A percentile compares a stretch with the other conserved stretches of the same genome.
Conservation (phyloP, 2,113 vertebrate species). For the Pollimyrus isidori region DNA sequence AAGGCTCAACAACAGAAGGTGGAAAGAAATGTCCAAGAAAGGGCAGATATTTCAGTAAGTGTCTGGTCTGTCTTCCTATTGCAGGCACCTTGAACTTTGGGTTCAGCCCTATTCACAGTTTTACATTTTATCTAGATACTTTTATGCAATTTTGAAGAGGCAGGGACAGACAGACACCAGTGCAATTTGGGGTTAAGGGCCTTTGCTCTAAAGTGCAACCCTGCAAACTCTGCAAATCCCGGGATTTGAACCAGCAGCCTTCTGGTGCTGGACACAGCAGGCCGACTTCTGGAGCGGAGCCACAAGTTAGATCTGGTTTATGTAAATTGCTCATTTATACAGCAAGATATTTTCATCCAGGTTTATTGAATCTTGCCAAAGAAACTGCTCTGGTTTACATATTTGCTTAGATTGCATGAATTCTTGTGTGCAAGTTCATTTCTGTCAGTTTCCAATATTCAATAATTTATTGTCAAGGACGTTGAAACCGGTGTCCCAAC, state of each 20-base stretch:
- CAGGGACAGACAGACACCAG: background rate
- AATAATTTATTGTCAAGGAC: background rate
- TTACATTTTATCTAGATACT: background rate
- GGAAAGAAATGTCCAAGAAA: background rate
- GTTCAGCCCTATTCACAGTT: background rate
- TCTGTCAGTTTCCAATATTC: background rate
- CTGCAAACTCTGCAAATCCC: background rate
- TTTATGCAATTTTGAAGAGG: background rate
- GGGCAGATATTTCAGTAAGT: background rate
- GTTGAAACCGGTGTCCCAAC: background rate
- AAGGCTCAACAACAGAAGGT: background rate
- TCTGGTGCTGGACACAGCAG: background rate
- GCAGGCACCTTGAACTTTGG: background rate
- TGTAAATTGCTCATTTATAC: background rate
- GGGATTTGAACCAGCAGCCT: background rate
- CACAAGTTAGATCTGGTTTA: background rate
- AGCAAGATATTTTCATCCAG: background rate
- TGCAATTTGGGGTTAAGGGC: background rate
- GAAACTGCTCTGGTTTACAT: background rate
- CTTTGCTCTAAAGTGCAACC: background rate
- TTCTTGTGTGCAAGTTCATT: background rate
- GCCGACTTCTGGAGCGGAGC: background rate
- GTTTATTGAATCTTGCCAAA: background rate
- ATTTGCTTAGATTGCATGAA: background rate
- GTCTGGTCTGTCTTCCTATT: background rate